These are phyloP conservation scores for Crocodylus rhombifer DNA, from an alignment of 2,797 vertebrate species.

Conservation along the genomic window DNA sequence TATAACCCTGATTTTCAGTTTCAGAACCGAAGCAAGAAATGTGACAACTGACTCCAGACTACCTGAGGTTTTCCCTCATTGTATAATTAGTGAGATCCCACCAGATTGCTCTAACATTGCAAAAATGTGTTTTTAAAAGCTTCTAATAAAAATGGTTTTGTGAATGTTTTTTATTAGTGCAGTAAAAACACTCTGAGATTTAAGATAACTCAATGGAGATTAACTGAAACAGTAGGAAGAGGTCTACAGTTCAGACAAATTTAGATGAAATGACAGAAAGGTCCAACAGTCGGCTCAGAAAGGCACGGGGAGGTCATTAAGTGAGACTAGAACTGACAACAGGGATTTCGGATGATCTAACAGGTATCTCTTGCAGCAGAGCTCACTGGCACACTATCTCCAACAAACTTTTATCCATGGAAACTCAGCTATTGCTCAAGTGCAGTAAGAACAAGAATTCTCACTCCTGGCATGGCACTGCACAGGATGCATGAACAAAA, in stretches of 20 bases:
- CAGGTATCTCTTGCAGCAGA: not conserved
- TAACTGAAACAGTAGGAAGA: not conserved
- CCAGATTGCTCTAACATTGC: not conserved
- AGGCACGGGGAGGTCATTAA: not conserved
- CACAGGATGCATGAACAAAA: not conserved
- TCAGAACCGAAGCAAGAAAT: not conserved
- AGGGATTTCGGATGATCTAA: not conserved
- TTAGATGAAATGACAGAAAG: too few relatives aligned
- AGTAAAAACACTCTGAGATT: not conserved
- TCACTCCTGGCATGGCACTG: not conserved
- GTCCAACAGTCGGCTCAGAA: not conserved
- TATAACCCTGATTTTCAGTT: not conserved
- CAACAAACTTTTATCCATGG: not conserved
- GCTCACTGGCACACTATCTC: not conserved
- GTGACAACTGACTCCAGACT: not conserved
- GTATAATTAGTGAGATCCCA: not conserved
- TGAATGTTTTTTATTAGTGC: not conserved
- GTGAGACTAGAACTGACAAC: not conserved
- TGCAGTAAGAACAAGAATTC: not conserved
- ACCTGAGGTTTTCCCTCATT: not conserved
- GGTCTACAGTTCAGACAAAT: too few relatives aligned
- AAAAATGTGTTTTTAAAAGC: not conserved
- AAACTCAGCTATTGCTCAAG: not conserved
- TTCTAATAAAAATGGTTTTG: not conserved
- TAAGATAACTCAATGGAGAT: not conserved